These are phyloP conservation scores for Clitarchus hookeri DNA, from an alignment of 2,888 invertebrate species.

Conservation along the genomic window DNA sequence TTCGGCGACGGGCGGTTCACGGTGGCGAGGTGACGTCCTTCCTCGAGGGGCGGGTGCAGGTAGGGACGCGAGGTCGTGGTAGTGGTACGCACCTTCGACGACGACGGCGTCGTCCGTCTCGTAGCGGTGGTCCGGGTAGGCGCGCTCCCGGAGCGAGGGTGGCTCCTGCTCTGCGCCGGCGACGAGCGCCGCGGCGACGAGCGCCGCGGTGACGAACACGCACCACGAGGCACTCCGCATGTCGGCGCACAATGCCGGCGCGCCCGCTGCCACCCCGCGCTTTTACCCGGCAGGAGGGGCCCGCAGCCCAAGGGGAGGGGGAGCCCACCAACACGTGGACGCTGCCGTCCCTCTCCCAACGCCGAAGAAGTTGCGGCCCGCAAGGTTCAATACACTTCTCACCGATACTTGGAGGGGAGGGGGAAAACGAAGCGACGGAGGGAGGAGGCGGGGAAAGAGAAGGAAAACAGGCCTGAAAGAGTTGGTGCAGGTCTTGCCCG, in stretches of 20 bases:
- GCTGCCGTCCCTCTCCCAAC: neutral
- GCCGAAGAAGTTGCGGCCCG: slow-evolving; percentile 1
- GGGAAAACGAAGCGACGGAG: neutral
- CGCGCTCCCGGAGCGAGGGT: neutral
- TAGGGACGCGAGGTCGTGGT: neutral
- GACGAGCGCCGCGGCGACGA: neutral
- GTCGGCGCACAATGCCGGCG: slow-evolving; percentile 12
- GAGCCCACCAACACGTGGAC: neutral
- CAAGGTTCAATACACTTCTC: slow-evolving; percentile 14
- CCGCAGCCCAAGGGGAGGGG: neutral
- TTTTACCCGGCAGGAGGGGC: neutral
- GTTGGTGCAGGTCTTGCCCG: slow-evolving; percentile 23
- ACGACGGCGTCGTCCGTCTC: slow-evolving; percentile 26
- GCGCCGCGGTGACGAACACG: neutral
- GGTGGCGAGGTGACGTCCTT: too few species aligned
- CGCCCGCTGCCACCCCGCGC: neutral
- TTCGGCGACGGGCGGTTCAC: too few species aligned
- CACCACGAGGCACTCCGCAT: slow-evolving; percentile 10
- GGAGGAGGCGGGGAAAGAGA: neutral
- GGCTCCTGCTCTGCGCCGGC: neutral
- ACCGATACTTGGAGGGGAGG: too few species aligned
- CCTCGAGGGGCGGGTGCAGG: neutral
- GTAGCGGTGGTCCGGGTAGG: slow-evolving; percentile 18
- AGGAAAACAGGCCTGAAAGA: slow-evolving; percentile 11
- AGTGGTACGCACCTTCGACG: slow-evolving; percentile 20